Base-by-base conservation (phyloP, 2,888 invertebrate genomes). In the Dryadula phaetusa region DNA sequence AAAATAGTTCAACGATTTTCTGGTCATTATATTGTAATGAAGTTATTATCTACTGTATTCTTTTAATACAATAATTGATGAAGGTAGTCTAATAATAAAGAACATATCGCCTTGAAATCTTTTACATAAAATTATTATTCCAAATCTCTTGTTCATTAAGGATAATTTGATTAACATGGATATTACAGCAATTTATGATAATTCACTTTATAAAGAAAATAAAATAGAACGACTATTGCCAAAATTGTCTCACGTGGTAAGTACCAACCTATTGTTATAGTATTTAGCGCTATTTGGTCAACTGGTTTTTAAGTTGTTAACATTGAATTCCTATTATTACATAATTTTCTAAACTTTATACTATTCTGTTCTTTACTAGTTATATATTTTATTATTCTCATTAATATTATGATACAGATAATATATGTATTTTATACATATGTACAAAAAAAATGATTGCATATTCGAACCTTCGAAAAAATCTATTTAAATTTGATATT, bases 121-220 rank as follows among this genome's bases (percentile, higher is more conserved):
- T 53, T 18, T 54, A 37, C 37, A 20, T 20, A n/a, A n/a, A 37
- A 54, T 32, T 37, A 32, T 37, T 12, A 37, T 14, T 37, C 20
- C 18, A 3, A 7, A 34, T 54, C 14, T 14, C 3, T 37, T 20
- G 20, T 46, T 54, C 1, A 22, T 28, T 54, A 46, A 16, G 5
- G 18, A 25, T 37, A n/a, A 7, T 6, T 18, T 18, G 12, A 16
- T 64, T 28, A 63, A 18, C 8, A 70, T 70, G 70, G 65, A 70
- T 63, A 49, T 56, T 49, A 70, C 47, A 60, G 34, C 28, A n/a
- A 61, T 63, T 46, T 20, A 14, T 42, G 47, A 65, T 18, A 20
- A 52, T 60, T 53, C 18, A n/a, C 37, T 53, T 18, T 18, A 12
- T n/a, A 40, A 65, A 32, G 14, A 32, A 56, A 18, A 7, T 16